Evolutionary conservation across 2,113 vertebrate genomes (phyloP).

Genomic region (Tetraodon nigroviridis): DNA sequence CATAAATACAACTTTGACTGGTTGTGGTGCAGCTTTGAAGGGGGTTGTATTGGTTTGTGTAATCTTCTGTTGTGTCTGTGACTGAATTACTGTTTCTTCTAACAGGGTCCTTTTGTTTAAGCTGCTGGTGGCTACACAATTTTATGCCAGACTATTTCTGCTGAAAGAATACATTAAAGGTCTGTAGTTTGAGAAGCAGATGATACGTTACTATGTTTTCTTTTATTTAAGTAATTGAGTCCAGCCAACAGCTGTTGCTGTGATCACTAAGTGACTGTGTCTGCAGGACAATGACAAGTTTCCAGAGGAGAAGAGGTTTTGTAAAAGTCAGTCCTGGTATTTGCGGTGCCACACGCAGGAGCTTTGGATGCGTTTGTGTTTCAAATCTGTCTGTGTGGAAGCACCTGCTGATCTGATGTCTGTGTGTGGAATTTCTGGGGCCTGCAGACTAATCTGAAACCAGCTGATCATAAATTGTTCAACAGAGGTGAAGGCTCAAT

Average conservation of each 20-base stretch:
- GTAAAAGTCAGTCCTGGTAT: neutral
- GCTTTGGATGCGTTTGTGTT: slow-evolving; percentile 5
- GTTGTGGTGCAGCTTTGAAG: neutral
- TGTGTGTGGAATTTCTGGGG: slow-evolving; percentile 53
- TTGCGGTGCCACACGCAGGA: no score
- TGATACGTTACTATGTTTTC: slow-evolving; percentile 26
- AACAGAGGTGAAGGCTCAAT: slow-evolving; percentile 42
- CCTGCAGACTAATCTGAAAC: slow-evolving; percentile 55
- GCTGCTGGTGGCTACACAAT: no score
- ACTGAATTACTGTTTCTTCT: no score
- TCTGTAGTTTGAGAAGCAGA: no score
- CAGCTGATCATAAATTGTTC: slow-evolving; percentile 61
- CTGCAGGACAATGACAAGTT: slow-evolving; percentile 41
- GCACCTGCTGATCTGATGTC: slow-evolving; percentile 66
- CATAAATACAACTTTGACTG: no score
- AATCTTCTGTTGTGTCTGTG: no score
- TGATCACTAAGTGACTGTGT: slow-evolving; percentile 17
- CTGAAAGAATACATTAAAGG: slow-evolving; percentile 1
- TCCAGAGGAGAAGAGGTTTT: slow-evolving; percentile 2
- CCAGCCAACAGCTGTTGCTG: slow-evolving; percentile 45
- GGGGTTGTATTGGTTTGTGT: no score
- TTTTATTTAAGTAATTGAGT: slow-evolving; percentile 65
- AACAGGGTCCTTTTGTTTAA: no score
- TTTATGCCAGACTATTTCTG: slow-evolving; percentile 4
- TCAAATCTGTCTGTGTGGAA: slow-evolving; percentile 31